Conservation (phyloP, 1,140 invertebrate genomes). For the Drosophila mauritiana region DNA sequence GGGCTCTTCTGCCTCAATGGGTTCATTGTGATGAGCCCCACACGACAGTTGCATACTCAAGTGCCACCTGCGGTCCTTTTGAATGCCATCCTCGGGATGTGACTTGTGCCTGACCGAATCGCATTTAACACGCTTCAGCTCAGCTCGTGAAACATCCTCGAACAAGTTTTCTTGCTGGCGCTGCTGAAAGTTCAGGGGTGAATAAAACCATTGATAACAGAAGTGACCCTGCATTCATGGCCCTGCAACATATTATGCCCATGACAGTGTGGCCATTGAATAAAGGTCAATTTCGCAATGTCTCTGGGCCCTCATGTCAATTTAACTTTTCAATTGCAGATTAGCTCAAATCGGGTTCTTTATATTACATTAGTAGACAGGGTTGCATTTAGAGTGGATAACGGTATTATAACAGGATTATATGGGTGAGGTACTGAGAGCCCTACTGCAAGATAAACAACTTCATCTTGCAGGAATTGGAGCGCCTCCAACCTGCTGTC, state of each 20-base stretch:
- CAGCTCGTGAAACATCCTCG: conserved; percentile 31
- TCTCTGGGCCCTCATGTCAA: not conserved
- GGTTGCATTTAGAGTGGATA: not conserved
- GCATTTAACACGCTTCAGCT: conserved; percentile 64
- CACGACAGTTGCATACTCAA: conserved; percentile 38
- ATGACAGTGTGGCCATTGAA: conserved; percentile 4
- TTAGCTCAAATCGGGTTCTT: not conserved
- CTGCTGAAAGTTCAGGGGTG: conserved; percentile 75
- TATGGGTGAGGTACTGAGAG: too few species aligned
- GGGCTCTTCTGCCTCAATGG: conserved; percentile 60
- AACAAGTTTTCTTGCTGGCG: conserved; percentile 45
- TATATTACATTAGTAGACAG: not conserved
- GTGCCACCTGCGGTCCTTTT: conserved; percentile 49
- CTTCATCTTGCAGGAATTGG: too few species aligned
- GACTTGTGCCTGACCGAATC: conserved; percentile 28
- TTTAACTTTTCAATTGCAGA: not conserved
- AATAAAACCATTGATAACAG: conserved; percentile 64
- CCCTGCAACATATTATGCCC: conserved; percentile 5
- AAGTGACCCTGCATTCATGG: conserved; percentile 28
- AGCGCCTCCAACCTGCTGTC: too few species aligned
- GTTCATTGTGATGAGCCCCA: conserved; percentile 55
- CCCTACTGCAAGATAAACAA: too few species aligned
- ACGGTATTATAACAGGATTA: too few species aligned
- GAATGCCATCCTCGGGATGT: conserved; percentile 51
- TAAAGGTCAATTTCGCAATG: conserved; percentile 14